Evolutionary conservation across 2,888 invertebrate species (phyloP).

Genomic region (Hemithea aestivaria): DNA sequence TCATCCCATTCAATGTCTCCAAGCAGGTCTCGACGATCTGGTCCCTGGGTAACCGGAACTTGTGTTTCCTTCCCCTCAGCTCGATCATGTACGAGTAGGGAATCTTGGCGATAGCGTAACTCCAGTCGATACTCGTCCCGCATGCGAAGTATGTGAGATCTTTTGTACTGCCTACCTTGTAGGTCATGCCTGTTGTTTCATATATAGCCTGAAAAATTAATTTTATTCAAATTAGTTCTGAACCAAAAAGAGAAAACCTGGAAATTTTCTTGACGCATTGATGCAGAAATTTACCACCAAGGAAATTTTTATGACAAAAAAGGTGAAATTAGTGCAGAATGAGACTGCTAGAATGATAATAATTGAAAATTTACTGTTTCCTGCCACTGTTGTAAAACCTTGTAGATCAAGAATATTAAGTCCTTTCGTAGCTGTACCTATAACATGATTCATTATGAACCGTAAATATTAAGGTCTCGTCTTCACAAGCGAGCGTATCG

Average conservation of each 20-base stretch:
- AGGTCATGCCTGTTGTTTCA: slow-evolving; percentile 55
- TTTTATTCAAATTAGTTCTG: too few relatives aligned
- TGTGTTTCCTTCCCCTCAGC: slow-evolving; percentile 55
- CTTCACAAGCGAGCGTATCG: too few relatives aligned
- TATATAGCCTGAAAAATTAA: slow-evolving; percentile 55
- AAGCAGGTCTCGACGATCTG: slow-evolving; percentile 58
- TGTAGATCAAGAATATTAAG: too few relatives aligned
- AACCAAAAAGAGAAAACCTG: too few relatives aligned
- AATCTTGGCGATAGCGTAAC: slow-evolving; percentile 63
- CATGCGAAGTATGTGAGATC: slow-evolving; percentile 68
- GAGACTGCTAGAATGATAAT: too few relatives aligned
- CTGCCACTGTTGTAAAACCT: too few relatives aligned
- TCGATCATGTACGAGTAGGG: slow-evolving; percentile 71
- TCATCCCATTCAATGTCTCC: slow-evolving; percentile 59
- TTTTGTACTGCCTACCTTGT: slow-evolving; percentile 67
- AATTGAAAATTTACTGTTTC: too few relatives aligned
- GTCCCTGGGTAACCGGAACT: slow-evolving; percentile 57
- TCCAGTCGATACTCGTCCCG: slow-evolving; percentile 70
- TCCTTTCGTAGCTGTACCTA: too few relatives aligned
- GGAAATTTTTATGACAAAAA: too few relatives aligned
- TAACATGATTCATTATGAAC: too few relatives aligned
- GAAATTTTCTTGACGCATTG: background rate
- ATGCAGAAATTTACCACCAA: background rate
- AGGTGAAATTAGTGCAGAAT: too few relatives aligned
- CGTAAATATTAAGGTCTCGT: too few relatives aligned